Conservation (phyloP, 2,113 vertebrate genomes). For the Drymodes brunneopygia region DNA sequence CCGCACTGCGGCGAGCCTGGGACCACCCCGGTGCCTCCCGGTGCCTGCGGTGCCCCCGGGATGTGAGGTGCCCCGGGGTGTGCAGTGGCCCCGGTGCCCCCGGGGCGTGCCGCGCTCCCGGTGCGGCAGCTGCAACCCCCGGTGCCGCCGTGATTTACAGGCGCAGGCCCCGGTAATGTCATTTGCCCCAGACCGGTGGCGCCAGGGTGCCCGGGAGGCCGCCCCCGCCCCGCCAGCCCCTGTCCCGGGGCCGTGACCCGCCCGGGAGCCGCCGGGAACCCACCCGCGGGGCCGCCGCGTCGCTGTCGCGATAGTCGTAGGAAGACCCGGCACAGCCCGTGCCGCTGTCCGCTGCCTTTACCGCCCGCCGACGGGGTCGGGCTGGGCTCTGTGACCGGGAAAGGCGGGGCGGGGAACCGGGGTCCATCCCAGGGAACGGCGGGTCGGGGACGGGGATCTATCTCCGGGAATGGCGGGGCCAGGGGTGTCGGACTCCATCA, state of each 20-base stretch:
- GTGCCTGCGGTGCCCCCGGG: neutral
- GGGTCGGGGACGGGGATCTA: neutral
- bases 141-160: conserved; percentile 41
- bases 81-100: neutral
- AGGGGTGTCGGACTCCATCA: no score
- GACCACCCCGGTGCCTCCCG: neutral
- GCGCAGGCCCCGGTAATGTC: conserved; percentile 43
- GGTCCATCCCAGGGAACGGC: neutral
- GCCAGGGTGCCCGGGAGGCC: neutral
- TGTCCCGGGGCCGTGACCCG: neutral
- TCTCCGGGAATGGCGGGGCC: neutral
- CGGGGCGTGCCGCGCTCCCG: neutral
- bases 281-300: neutral
- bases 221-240: neutral
- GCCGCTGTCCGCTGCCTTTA: neutral
- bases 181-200: conserved; percentile 57
- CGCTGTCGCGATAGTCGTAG: neutral
- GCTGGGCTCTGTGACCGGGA: neutral
- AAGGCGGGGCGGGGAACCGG: neutral
- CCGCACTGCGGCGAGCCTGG: no score
- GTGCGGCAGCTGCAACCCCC: conserved; percentile 22
- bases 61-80: neutral
- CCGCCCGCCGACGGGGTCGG: neutral
- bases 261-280: neutral
- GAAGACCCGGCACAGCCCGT: neutral